Evolutionary conservation across 2,888 invertebrate genomes (phyloP), one percentile per base, ranked within the genome.

Genomic region (Troides oblongomaculatus): DNA sequence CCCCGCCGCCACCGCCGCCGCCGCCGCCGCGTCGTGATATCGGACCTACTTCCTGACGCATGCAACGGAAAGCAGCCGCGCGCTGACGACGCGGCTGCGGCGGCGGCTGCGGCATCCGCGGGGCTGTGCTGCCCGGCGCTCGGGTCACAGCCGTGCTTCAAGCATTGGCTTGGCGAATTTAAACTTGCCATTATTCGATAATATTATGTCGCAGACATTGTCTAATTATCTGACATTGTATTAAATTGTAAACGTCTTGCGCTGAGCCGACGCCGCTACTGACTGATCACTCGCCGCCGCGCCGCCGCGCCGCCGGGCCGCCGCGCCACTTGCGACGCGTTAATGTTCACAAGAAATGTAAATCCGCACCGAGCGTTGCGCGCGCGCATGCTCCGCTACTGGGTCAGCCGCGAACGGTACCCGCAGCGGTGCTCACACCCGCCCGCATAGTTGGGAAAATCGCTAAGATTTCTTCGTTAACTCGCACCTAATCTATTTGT

Each of bases 381-480:
- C 58, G 46, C 77, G 46, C 77, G 74, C 79, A 81, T 81, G 79
- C 79, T 81, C 75, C 75, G 75, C 71, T 79, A 80, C 78, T 83
- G 80, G 86, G 83, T 83, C 84, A 82, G 77, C 69, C 72, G 78
- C 72, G 84, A 85, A 86, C 87, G 87, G 87, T 84, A 87, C 81
- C 78, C 77, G 78, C 81, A 86, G 79, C 87, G 86, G 85, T 81
- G 72, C 72, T 68, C 71, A 62, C 69, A 63, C 62, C 59, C 58
- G 59, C 56, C 39, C 43, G 69, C 68, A n/a, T n/a, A 3, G 30
- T 30, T 30, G 30, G 5, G 30, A 30, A 30, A 30, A 0, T 30
- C 30, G 30, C 30, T 30, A 5, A 30, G 30, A 30, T 30, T 30
- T 30, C 30, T 30, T 30, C 30, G 30, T 30, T 30, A 30, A 30